Conservation (phyloP, 2,113 vertebrate species). For the Siniperca knerii region DNA sequence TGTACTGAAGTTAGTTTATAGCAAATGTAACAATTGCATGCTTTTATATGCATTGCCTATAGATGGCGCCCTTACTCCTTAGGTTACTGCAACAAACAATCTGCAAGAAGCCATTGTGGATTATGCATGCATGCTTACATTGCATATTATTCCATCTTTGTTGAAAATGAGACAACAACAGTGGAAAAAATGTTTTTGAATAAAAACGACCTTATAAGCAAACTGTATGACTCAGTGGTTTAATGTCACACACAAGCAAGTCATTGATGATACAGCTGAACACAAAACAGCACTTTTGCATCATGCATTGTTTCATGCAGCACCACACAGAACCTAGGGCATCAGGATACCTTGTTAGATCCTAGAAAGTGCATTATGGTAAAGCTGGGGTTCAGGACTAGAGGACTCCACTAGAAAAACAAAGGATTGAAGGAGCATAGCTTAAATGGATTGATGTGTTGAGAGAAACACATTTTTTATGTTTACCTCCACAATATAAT, state of each 20-base stretch:
- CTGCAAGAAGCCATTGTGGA: constrained; percentile 30
- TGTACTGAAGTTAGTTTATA: background rate
- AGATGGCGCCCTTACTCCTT: constrained; percentile 72
- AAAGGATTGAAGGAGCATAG: constrained; percentile 75
- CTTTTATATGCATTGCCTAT: constrained; percentile 43
- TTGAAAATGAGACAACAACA: constrained; percentile 9
- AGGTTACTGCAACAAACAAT: constrained; percentile 28
- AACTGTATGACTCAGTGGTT: constrained; percentile 20
- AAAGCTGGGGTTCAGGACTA: constrained; percentile 99
- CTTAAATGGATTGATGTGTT: constrained; percentile 56
- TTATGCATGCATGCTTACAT: constrained; percentile 31
- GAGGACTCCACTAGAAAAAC: constrained; percentile 97
- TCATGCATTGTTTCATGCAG: constrained; percentile 85
- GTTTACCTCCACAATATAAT: constrained; percentile 9
- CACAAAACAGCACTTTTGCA: constrained; percentile 50
- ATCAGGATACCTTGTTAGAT: constrained; percentile 94
- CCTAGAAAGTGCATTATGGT: constrained; percentile 99
- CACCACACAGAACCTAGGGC: constrained; percentile 77
- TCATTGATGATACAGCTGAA: constrained; percentile 13
- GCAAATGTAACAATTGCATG: constrained; percentile 49
- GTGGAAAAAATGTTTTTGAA: background rate
- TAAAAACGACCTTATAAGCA: constrained; percentile 15
- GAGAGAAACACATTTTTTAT: constrained; percentile 26
- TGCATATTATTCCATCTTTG: constrained; percentile 17
- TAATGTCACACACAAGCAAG: constrained; percentile 50